A percentile compares a stretch with the other conserved stretches of the same genome.
These are phyloP conservation scores for Diabrotica virgifera DNA, from an alignment of 1,140 invertebrate species.

Conservation along the genomic window DNA sequence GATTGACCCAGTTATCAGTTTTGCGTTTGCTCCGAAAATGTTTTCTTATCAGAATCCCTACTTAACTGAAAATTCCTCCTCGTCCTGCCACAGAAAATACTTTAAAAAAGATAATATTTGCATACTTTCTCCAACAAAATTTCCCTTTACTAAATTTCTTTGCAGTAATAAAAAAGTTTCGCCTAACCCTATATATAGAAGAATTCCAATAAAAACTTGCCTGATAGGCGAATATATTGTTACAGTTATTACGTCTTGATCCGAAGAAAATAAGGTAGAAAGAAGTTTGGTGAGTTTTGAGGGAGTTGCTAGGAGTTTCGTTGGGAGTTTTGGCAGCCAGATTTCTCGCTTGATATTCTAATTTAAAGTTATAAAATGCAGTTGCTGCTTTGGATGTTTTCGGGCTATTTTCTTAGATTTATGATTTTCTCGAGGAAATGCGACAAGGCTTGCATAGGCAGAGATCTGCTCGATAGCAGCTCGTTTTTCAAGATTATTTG, in stretches of 20 bases:
- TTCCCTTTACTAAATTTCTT: constrained; percentile 7
- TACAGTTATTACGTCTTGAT: constrained; percentile 34
- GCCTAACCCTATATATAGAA: constrained; percentile 15
- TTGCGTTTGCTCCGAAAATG: too few species aligned
- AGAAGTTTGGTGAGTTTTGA: constrained; percentile 14
- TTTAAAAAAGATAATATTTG: constrained; percentile 1
- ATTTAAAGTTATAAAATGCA: constrained; percentile 34
- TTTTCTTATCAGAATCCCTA: too few species aligned
- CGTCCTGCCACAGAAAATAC: too few species aligned
- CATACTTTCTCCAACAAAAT: constrained; percentile 7
- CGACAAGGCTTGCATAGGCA: too few species aligned
- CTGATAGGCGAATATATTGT: constrained; percentile 31
- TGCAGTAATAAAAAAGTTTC: constrained; percentile 19
- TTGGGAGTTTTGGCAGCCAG: constrained; percentile 12
- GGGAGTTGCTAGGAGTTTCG: background rate
- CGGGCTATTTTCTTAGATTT: constrained; percentile 26
- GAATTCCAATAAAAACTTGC: constrained; percentile 30
- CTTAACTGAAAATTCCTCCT: too few species aligned
- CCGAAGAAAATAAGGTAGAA: constrained; percentile 22
- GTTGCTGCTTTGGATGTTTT: constrained; percentile 30
- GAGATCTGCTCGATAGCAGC: too few species aligned
- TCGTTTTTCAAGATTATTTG: too few species aligned
- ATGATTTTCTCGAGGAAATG: constrained; percentile 13
- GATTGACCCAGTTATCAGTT: too few species aligned
- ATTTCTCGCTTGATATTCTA: constrained; percentile 31